phyloP scores from a whole-genome alignment of 2,888 invertebrate genomes.

The Volucella inanis region DNA sequence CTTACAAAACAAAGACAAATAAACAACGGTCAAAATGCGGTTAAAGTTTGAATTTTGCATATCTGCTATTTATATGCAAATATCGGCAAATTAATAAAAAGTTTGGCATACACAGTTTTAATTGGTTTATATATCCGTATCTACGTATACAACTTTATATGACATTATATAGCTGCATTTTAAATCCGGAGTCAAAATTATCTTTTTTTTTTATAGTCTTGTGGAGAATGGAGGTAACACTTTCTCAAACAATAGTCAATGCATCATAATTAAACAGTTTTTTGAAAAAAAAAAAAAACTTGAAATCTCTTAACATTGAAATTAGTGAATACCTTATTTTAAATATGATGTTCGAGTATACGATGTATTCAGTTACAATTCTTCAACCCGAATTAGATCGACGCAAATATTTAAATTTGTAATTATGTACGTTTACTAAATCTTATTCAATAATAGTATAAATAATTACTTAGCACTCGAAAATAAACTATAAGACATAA shows the following conservation, averaged over 20 bases:
- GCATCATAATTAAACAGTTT: slow-evolving; percentile 31
- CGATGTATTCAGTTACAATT: slow-evolving; percentile 13
- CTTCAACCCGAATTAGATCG: not conserved
- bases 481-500: slow-evolving; percentile 15
- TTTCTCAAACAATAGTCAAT: slow-evolving; percentile 9
- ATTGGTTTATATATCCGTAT: no score
- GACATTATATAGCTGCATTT: not conserved
- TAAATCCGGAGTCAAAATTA: not conserved
- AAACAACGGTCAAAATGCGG: no score
- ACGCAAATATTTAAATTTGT: slow-evolving; percentile 11
- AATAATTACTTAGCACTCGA: slow-evolving; percentile 12
- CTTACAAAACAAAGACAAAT: no score
- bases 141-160: no score
- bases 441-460: not conserved
- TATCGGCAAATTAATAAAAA: no score
- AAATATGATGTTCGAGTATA: slow-evolving; percentile 10
- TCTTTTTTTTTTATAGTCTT: not conserved
- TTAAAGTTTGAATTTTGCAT: no score
- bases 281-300: not conserved
- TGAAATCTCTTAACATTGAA: not conserved
- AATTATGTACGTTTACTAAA: slow-evolving; percentile 13
- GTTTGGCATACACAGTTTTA: no score
- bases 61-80: no score
- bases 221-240: not conserved
- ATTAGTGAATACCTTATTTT: slow-evolving; percentile 10